A percentile compares a stretch with the other conserved stretches of the same genome.
Conservation (phyloP, 1,140 invertebrate species). For the Thalassaphorura encarpata region DNA sequence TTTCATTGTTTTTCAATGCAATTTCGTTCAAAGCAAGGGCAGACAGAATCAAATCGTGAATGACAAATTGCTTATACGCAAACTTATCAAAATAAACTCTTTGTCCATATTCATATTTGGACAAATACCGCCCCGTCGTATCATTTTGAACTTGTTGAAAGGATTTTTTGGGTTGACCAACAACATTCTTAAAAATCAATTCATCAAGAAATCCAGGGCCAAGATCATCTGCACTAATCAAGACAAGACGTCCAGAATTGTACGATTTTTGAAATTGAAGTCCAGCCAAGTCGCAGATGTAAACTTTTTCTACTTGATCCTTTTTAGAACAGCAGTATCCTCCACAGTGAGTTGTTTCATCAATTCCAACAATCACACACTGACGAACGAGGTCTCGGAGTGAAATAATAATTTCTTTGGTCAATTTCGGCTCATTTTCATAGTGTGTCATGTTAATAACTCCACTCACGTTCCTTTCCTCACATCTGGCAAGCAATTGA, state of each 20-base stretch:
- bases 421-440: not conserved
- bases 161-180: conserved; percentile 11
- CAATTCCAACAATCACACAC: conserved; percentile 6
- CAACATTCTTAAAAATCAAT: conserved; percentile 19
- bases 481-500: conserved; percentile 13
- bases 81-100: too few species aligned
- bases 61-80: too few species aligned
- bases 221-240: conserved; percentile 4
- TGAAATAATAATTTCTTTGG: not conserved
- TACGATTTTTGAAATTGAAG: conserved; percentile 17
- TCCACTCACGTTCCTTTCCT: conserved; percentile 3
- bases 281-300: conserved; percentile 12
- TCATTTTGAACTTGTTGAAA: conserved; percentile 2
- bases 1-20: too few species aligned
- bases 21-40: too few species aligned
- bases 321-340: not conserved
- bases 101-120: too few species aligned
- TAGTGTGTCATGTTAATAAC: conserved; percentile 15
- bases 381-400: conserved; percentile 11
- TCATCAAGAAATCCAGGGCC: conserved; percentile 11
- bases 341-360: conserved; percentile 6
- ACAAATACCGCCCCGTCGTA: too few species aligned
- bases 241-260: conserved; percentile 14
- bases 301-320: conserved; percentile 1
- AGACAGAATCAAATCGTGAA: too few species aligned